Evolutionary conservation across 2,113 vertebrate species (phyloP), one percentile per base, ranked within the genome.

Genomic region (Phylloscopus trochiloides): DNA sequence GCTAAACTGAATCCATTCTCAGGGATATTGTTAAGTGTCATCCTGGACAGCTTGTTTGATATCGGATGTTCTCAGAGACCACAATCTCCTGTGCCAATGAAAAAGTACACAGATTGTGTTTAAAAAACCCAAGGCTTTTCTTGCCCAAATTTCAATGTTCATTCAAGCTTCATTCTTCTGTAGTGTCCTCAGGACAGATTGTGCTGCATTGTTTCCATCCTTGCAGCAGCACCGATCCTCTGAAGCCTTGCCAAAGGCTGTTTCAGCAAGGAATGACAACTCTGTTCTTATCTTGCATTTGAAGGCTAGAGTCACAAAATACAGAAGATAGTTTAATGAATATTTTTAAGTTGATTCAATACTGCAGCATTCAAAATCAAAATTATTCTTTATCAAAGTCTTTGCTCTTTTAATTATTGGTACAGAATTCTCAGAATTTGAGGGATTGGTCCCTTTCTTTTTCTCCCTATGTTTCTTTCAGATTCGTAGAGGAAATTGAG

Each of bases 231-330:
- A 73, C 21, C 0, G 0, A 67, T 63, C n/a, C 52, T 88, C 40
- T 50, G 50, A 93, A 94, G 89, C 58, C 34, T 80, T 94, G 86
- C 75, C 89, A 96, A 91, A 57, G 63, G 51, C 72, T 66, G 66
- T 84, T 96, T 83, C 72, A 72, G n/a, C 55, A 70, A 91, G 85
- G n/a, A 85, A 24, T 82, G 43, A 65, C 40, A 91, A 48, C 36
- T 72, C 63, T 76, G 18, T 88, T 82, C 75, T 85, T 75, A 63
- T 51, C 67, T 78, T 81, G 65, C 26, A 55, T 91, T 78, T 85
- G 73, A 94, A 91, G 45, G 25, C 50, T 73, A 50, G 24, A 70
- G 32, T 92, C 38, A 61, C 71, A 83, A 90, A 94, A 74, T 28
- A 43, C 1, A 48, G 43, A 58, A 52, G 31, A 59, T 29, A 76